Conservation (phyloP, 2,888 invertebrate genomes). For the Lacanobia wlatinum region DNA sequence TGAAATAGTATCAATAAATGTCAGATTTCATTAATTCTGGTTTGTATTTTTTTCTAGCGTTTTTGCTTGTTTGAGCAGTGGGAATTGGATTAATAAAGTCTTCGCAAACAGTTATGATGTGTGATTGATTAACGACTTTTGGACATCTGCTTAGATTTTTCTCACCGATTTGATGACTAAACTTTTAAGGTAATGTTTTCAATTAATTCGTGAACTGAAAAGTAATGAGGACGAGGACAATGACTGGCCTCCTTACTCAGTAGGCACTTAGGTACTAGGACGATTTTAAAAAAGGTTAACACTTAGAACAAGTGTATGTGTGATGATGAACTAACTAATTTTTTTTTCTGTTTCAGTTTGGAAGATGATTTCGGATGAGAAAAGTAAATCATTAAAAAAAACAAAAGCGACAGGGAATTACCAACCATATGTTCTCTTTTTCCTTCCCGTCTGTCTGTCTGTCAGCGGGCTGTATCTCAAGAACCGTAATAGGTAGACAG, state of each 20-base stretch:
- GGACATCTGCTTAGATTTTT: neutral
- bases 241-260: neutral
- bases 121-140: slow-evolving; percentile 30
- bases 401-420: no score
- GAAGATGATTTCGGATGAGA: no score
- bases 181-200: neutral
- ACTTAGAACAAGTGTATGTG: neutral
- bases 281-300: neutral
- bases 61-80: slow-evolving; percentile 48
- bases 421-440: slow-evolving; percentile 1
- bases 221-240: neutral
- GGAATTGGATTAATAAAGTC: slow-evolving; percentile 52
- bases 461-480: no score
- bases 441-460: no score
- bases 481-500: no score
- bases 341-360: no score
- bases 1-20: slow-evolving; percentile 63
- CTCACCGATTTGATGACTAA: neutral
- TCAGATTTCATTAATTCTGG: slow-evolving; percentile 59
- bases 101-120: slow-evolving; percentile 16
- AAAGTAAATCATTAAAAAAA: no score
- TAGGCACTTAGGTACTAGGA: neutral
- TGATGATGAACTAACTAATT: neutral
- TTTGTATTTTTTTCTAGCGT: slow-evolving; percentile 37
- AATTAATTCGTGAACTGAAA: neutral